Conservation (phyloP, 2,113 vertebrate genomes). For the Lampris megalopsis region DNA sequence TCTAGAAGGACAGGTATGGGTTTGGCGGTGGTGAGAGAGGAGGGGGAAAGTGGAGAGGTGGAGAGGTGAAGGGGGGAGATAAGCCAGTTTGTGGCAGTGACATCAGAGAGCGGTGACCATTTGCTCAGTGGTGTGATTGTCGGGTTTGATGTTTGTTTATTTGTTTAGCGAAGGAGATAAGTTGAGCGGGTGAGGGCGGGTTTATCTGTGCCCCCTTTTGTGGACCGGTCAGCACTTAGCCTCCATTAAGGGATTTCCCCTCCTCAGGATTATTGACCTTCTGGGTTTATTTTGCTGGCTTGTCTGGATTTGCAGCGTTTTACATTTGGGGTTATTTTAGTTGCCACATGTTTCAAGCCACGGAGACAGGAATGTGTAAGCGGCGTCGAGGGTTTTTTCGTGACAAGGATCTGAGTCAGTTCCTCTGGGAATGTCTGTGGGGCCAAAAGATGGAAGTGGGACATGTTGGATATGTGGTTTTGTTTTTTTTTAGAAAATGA, state of each 20-base stretch:
- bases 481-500: slow-evolving; percentile 19
- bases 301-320: slow-evolving; percentile 60
- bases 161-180: slow-evolving; percentile 69
- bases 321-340: slow-evolving; percentile 9
- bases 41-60: slow-evolving; percentile 29
- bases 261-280: slow-evolving; percentile 70
- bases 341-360: background rate
- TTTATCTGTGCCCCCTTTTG: slow-evolving; percentile 53
- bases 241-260: slow-evolving; percentile 73
- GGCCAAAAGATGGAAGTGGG: slow-evolving; percentile 32
- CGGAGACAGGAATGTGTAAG: slow-evolving; percentile 40
- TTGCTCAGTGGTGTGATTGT: slow-evolving; percentile 58
- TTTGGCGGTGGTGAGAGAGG: slow-evolving; percentile 38
- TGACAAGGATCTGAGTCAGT: slow-evolving; percentile 39
- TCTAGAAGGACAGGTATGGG: slow-evolving; percentile 64
- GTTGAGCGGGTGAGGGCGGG: slow-evolving; percentile 52
- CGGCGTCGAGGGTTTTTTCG: slow-evolving; percentile 35
- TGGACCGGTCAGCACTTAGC: slow-evolving; percentile 62
- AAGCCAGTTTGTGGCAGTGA: slow-evolving; percentile 77
- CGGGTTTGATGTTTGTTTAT: slow-evolving; percentile 67
- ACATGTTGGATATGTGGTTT: background rate
- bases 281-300: slow-evolving; percentile 56
- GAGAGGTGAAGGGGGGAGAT: slow-evolving; percentile 53
- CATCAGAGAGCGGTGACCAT: slow-evolving; percentile 75
- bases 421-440: slow-evolving; percentile 36